These are phyloP conservation scores for Dendrolimus kikuchii DNA, from an alignment of 1,140 invertebrate genomes.

Conservation along the genomic window DNA sequence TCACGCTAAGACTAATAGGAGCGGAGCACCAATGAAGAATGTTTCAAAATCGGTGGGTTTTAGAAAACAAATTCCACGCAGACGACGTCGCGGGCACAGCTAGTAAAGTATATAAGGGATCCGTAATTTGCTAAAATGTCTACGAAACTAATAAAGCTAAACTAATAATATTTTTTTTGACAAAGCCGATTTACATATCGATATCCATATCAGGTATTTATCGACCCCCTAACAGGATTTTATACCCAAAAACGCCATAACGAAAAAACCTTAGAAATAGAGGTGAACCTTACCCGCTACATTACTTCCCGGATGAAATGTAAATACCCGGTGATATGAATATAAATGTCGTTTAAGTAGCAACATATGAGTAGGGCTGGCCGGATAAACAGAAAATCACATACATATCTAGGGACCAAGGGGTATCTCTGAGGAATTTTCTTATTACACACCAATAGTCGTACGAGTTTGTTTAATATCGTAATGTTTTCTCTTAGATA, in stretches of 20 bases:
- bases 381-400: no score
- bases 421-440: no score
- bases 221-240: conserved; percentile 9
- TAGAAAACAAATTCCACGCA: no score
- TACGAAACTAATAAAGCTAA: not conserved
- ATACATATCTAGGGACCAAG: no score
- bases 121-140: not conserved
- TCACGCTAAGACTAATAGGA: no score
- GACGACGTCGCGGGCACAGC: no score
- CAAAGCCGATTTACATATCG: conserved; percentile 11
- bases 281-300: conserved; percentile 10
- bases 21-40: no score
- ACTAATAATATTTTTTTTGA: conserved; percentile 6
- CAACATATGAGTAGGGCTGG: conserved; percentile 13
- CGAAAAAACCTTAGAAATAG: conserved; percentile 25
- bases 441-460: no score
- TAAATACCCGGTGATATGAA: conserved; percentile 47
- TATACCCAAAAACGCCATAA: conserved; percentile 13
- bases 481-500: no score
- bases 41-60: no score
- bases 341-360: conserved; percentile 44
- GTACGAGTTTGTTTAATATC: no score
- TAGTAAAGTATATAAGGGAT: no score
- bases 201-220: conserved; percentile 11
- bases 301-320: conserved; percentile 30